Conservation (phyloP, 2,888 invertebrate species). For the Heliconius ismenius region DNA sequence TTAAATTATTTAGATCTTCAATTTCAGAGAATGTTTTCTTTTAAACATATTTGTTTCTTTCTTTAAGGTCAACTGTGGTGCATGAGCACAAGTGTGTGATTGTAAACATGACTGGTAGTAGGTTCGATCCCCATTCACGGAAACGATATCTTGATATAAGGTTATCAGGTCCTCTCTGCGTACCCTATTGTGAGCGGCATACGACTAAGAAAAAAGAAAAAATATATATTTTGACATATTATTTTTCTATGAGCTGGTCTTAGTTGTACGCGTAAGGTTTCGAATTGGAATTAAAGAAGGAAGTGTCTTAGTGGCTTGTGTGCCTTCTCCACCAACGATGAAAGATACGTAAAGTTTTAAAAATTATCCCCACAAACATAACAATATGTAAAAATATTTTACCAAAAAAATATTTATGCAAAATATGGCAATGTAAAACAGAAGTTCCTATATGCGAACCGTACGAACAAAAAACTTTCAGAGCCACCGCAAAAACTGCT, state of each 20-base stretch:
- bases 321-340: background rate
- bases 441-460: background rate
- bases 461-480: constrained; percentile 22
- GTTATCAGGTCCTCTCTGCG: too few relatives aligned
- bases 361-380: background rate
- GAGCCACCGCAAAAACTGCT: constrained; percentile 4
- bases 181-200: too few relatives aligned
- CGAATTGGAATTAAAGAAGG: background rate
- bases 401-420: background rate
- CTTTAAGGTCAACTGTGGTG: background rate
- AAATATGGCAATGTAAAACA: constrained; percentile 14
- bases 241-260: too few relatives aligned
- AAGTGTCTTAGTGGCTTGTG: background rate
- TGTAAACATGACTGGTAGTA: too few relatives aligned
- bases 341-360: background rate
- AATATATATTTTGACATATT: too few relatives aligned
- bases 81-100: too few relatives aligned
- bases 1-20: background rate
- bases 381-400: background rate
- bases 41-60: background rate
- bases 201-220: too few relatives aligned
- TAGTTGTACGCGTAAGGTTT: background rate
- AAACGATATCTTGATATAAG: too few relatives aligned
- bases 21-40: background rate
- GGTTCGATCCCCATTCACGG: too few relatives aligned